Evolutionary conservation across 2,113 vertebrate genomes (phyloP).

Genomic region (Cavia porcellus): DNA sequence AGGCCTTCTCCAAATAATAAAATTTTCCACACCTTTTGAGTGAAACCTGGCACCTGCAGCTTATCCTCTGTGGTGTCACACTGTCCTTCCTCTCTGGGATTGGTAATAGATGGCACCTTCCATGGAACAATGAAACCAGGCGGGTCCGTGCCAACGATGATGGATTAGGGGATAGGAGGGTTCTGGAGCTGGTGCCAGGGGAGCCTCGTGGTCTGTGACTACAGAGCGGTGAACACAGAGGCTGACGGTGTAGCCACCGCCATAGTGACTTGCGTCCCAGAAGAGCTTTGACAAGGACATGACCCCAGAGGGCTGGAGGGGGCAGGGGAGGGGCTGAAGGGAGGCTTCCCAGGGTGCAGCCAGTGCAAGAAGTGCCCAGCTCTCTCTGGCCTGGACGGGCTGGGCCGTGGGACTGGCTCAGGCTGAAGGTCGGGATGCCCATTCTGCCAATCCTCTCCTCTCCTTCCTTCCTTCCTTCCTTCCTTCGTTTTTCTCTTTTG

Average conservation of each 20-base stretch:
- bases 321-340: not conserved
- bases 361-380: not conserved
- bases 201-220: not conserved
- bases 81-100: slow-evolving; percentile 2
- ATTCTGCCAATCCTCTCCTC: not conserved
- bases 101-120: slow-evolving; percentile 65
- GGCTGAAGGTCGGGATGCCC: not conserved
- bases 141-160: slow-evolving; percentile 22
- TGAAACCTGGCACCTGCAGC: slow-evolving; percentile 70
- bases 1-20: slow-evolving; percentile 63
- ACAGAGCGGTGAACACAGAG: not conserved
- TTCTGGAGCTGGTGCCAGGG: slow-evolving; percentile 55
- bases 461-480: not conserved
- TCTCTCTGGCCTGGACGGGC: not conserved
- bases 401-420: not conserved
- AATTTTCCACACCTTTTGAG: slow-evolving; percentile 49
- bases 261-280: not conserved
- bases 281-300: slow-evolving; percentile 19
- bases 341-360: not conserved
- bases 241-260: not conserved
- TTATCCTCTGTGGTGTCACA: slow-evolving; percentile 44
- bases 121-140: slow-evolving; percentile 27
- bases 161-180: slow-evolving; percentile 30
- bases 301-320: not conserved
- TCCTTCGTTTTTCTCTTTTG: not conserved